These are phyloP conservation scores for Spatulosminthurus flaviceps DNA, from an alignment of 2,888 invertebrate species.

Conservation along the genomic window DNA sequence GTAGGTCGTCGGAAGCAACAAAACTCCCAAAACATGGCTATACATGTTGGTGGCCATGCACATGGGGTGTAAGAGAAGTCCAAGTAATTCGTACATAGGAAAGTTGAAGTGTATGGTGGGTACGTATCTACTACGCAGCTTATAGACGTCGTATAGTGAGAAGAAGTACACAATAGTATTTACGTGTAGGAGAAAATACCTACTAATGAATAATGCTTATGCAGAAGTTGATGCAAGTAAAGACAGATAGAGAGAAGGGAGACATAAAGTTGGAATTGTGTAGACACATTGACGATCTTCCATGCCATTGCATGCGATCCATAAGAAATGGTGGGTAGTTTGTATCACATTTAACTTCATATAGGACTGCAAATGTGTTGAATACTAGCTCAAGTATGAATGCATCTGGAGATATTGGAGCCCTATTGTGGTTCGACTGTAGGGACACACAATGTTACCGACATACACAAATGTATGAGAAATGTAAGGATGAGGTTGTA, in stretches of 20 bases:
- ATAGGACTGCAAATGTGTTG: constrained; percentile 9
- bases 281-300: constrained; percentile 18
- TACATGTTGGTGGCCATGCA: no score
- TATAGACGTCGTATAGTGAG: no score
- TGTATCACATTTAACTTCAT: constrained; percentile 12
- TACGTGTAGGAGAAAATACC: not conserved
- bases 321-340: constrained; percentile 18
- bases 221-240: not conserved
- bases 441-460: no score
- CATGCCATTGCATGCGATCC: constrained; percentile 14
- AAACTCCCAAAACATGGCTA: no score
- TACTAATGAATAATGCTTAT: not conserved
- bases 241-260: constrained; percentile 25
- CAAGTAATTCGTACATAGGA: no score
- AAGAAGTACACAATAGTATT: no score
- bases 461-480: no score
- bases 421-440: not conserved
- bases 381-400: constrained; percentile 7
- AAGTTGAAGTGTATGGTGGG: no score
- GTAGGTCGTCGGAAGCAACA: constrained; percentile 1
- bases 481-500: not conserved
- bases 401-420: constrained; percentile 7
- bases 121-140: no score
- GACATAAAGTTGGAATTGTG: not conserved
- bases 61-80: no score